Conservation (phyloP, 1,140 invertebrate species). For the Leptoteleia sp. region DNA sequence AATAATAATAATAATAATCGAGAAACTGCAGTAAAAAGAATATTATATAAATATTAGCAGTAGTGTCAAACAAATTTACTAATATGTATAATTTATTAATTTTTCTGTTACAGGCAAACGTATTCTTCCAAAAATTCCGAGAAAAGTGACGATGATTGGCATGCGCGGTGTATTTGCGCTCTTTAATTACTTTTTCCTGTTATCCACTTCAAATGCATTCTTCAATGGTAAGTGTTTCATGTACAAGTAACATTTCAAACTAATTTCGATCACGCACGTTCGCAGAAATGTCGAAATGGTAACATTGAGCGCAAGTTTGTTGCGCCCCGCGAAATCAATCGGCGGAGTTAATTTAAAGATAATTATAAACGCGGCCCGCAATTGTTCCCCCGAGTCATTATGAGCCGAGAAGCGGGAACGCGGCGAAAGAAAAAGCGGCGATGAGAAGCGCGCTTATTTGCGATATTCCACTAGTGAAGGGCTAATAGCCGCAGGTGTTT, state of each 20-base stretch:
- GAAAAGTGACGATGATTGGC: background rate
- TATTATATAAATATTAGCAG: no score
- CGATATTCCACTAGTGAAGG: slow-evolving; percentile 42
- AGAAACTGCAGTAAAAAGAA: no score
- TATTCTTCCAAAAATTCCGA: no score
- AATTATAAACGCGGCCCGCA: slow-evolving; percentile 27
- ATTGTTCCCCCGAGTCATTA: slow-evolving; percentile 26
- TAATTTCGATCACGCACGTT: slow-evolving; percentile 12
- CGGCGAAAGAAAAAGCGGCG: slow-evolving; percentile 20
- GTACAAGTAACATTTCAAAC: slow-evolving; percentile 8
- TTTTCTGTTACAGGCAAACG: no score
- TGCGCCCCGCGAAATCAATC: slow-evolving; percentile 17
- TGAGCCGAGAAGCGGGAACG: slow-evolving; percentile 17
- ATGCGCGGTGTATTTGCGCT: slow-evolving; percentile 12
- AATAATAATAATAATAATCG: no score
- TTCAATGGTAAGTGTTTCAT: background rate
- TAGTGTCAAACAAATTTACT: no score
- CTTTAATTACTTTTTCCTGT: slow-evolving; percentile 31
- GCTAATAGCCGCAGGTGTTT: slow-evolving; percentile 65
- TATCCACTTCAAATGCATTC: slow-evolving; percentile 22
- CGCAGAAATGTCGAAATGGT: slow-evolving; percentile 18
- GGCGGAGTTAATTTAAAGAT: slow-evolving; percentile 39
- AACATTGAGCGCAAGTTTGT: slow-evolving; percentile 3
- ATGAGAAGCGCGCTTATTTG: slow-evolving; percentile 54
- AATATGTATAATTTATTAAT: no score